Percentiles rank a stretch among this genome's conserved stretches.
Conservation (phyloP, 2,797 vertebrate genomes). For the Glossophaga mutica region DNA sequence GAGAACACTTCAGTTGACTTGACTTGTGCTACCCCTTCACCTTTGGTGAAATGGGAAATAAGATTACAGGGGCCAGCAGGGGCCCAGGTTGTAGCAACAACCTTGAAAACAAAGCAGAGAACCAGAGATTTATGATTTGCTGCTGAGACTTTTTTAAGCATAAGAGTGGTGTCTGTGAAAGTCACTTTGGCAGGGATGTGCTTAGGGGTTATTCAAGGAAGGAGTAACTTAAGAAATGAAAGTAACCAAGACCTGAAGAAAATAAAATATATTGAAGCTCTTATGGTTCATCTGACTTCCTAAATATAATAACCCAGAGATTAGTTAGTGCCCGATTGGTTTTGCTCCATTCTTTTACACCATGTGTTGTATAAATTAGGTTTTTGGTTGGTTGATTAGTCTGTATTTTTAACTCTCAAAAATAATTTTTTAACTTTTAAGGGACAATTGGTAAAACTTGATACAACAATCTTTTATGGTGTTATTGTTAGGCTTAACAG, state of each 20-base stretch:
- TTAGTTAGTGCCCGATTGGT: neutral
- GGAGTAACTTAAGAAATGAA: neutral
- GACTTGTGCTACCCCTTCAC: neutral
- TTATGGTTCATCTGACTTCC: neutral
- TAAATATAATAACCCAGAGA: neutral
- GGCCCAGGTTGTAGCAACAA: neutral
- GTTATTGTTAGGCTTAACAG: neutral
- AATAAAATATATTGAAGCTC: neutral
- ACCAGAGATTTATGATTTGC: neutral
- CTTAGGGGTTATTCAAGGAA: neutral
- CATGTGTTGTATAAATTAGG: neutral
- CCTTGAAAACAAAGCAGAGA: neutral
- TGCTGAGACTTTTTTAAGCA: neutral
- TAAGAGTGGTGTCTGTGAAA: neutral
- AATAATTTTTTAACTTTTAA: neutral
- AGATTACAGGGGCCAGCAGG: neutral
- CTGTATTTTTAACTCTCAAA: neutral
- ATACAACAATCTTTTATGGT: neutral
- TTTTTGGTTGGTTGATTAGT: neutral
- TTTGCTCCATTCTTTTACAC: neutral
- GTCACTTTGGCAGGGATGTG: neutral
- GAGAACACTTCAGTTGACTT: neutral
- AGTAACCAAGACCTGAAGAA: neutral
- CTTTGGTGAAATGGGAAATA: neutral
- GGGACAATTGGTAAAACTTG: neutral